Evolutionary conservation across 2,113 vertebrate species (phyloP).

Genomic region (Mobula birostris): DNA sequence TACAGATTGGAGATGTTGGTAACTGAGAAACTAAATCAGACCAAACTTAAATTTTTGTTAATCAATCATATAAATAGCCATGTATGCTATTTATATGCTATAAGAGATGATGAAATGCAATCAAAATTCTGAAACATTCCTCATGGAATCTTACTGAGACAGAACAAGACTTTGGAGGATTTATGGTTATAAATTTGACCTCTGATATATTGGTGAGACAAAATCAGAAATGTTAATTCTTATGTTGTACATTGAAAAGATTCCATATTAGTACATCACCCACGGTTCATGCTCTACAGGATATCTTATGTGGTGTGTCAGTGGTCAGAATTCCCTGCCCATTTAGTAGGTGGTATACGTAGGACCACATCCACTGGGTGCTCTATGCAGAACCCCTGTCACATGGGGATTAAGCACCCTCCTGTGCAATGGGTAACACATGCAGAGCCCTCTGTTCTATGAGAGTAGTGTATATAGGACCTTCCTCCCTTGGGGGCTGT

Average conservation of each 20-base stretch:
- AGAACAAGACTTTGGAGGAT: neutral
- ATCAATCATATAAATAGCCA: neutral
- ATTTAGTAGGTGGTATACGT: neutral
- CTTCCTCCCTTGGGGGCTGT: too few relatives aligned
- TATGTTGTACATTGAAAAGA: neutral
- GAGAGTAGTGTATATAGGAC: too few relatives aligned
- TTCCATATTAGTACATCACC: neutral
- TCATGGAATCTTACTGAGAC: neutral
- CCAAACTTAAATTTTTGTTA: neutral
- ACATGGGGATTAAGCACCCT: too few relatives aligned
- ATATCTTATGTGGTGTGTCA: too few relatives aligned
- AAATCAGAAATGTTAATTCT: neutral
- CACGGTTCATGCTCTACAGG: too few relatives aligned
- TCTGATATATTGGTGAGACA: neutral
- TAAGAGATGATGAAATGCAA: neutral
- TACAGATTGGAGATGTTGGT: neutral
- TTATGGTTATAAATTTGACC: neutral
- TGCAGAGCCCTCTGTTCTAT: too few relatives aligned
- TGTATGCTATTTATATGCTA: neutral
- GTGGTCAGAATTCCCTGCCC: too few relatives aligned
- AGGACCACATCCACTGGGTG: rapidly evolving
- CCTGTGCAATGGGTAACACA: too few relatives aligned
- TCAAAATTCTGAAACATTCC: neutral
- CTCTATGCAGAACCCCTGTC: too few relatives aligned
- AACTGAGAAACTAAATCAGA: neutral